phyloP scores from a whole-genome alignment of 2,113 vertebrate species.

The Burhinus oedicnemus region DNA sequence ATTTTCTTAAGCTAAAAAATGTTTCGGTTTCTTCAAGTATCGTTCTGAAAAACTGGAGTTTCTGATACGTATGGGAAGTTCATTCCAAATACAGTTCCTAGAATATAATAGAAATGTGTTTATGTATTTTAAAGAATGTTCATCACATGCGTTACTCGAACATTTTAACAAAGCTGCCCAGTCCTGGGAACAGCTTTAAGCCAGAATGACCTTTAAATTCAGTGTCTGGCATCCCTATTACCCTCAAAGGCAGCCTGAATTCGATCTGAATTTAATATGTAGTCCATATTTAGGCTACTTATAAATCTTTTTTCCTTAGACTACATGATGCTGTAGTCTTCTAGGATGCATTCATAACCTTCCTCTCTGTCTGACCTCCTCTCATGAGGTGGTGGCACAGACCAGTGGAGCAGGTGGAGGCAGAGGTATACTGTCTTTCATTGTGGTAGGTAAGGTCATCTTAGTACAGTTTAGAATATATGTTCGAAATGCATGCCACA shows the following conservation, averaged over 20 bases:
- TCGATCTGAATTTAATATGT: background rate
- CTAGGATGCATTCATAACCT: background rate
- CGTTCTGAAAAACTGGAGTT: background rate
- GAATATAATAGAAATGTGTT: background rate
- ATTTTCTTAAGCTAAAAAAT: background rate
- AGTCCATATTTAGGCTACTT: background rate
- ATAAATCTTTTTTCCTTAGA: background rate
- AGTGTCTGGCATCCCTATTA: background rate
- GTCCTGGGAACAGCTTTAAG: background rate
- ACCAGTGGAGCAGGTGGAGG: background rate
- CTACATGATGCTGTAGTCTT: background rate
- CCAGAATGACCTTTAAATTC: background rate
- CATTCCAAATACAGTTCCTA: background rate
- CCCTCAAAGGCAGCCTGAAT: background rate
- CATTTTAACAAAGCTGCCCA: background rate
- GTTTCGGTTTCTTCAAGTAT: background rate
- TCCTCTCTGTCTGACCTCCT: background rate
- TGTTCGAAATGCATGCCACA: accelerated
- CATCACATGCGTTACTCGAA: accelerated
- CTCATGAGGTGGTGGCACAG: background rate
- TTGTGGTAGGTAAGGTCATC: background rate
- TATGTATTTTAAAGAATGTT: background rate
- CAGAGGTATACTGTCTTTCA: background rate
- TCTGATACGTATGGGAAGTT: background rate
- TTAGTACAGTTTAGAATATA: background rate